Percentiles rank a stretch among this genome's conserved stretches.
These are phyloP conservation scores for Latrodectus geometricus DNA, from an alignment of 1,140 invertebrate genomes.

Conservation along the genomic window DNA sequence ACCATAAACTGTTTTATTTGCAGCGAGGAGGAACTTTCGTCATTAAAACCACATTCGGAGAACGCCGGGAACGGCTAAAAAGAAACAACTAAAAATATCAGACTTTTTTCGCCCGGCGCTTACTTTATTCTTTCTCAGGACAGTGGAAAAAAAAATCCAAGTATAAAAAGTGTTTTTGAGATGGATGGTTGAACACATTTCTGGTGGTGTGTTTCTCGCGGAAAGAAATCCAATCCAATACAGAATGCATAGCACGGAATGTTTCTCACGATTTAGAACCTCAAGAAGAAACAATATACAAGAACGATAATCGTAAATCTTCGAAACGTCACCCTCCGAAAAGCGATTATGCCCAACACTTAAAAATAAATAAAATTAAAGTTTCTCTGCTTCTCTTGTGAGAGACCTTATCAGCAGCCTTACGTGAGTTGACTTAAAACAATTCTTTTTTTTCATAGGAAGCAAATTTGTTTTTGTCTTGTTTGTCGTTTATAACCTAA, in stretches of 20 bases:
- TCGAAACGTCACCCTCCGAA: constrained; percentile 7
- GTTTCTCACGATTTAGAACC: not conserved
- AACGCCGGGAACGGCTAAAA: not conserved
- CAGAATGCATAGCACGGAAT: not conserved
- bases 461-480: constrained; percentile 7
- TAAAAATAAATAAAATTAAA: constrained; percentile 47
- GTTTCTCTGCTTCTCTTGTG: not conserved
- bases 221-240: not conserved
- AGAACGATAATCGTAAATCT: constrained; percentile 32
- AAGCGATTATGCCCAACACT: constrained; percentile 38
- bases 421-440: constrained; percentile 19
- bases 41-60: not conserved
- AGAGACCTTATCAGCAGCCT: constrained; percentile 16
- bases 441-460: not conserved
- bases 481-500: constrained; percentile 1
- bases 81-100: constrained; percentile 1
- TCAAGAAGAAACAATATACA: not conserved
- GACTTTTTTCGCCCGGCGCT: not conserved
- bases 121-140: not conserved
- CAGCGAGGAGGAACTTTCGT: not conserved
- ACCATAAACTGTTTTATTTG: constrained; percentile 5
- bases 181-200: not conserved
- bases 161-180: not conserved
- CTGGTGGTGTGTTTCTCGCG: not conserved
- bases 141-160: not conserved